Conservation (phyloP, 2,113 vertebrate species). For the Henicopernis longicauda region DNA sequence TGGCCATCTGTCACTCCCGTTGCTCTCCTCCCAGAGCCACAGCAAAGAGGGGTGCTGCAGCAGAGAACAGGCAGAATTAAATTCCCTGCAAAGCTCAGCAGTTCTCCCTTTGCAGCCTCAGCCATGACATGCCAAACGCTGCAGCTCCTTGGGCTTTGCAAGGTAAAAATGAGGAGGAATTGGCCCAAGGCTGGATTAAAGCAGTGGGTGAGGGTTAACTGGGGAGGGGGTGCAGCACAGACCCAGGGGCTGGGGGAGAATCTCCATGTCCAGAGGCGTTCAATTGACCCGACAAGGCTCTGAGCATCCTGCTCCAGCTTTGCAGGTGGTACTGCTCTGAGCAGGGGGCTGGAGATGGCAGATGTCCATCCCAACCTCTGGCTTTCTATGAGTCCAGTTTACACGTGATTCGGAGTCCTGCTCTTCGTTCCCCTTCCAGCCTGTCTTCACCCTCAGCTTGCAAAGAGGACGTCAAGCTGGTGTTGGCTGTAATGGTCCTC, state of each 20-base stretch:
- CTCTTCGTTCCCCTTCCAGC: fast-evolving
- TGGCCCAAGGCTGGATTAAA: not conserved
- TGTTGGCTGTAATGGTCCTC: not conserved
- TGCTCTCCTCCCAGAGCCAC: not conserved
- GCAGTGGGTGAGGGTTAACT: not conserved
- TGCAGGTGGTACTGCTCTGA: not conserved
- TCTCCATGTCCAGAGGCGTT: not conserved
- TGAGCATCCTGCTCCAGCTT: not conserved
- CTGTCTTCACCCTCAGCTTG: not conserved
- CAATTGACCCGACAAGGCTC: not conserved
- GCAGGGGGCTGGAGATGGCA: not conserved
- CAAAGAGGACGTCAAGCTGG: not conserved
- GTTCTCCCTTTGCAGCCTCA: not conserved
- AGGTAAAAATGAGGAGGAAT: not conserved
- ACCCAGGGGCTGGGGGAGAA: not conserved
- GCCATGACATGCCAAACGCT: not conserved
- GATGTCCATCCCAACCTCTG: not conserved
- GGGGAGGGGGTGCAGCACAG: not conserved
- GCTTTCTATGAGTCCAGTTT: not conserved
- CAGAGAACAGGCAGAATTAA: not conserved
- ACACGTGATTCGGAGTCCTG: not conserved
- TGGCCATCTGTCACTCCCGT: not conserved
- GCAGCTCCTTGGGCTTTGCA: not conserved
- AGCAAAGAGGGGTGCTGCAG: not conserved
- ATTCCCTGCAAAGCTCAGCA: not conserved